Percentiles rank a stretch among this genome's conserved stretches.
Evolutionary conservation across 2,797 vertebrate species (phyloP).

Genomic region (Morelia viridis): DNA sequence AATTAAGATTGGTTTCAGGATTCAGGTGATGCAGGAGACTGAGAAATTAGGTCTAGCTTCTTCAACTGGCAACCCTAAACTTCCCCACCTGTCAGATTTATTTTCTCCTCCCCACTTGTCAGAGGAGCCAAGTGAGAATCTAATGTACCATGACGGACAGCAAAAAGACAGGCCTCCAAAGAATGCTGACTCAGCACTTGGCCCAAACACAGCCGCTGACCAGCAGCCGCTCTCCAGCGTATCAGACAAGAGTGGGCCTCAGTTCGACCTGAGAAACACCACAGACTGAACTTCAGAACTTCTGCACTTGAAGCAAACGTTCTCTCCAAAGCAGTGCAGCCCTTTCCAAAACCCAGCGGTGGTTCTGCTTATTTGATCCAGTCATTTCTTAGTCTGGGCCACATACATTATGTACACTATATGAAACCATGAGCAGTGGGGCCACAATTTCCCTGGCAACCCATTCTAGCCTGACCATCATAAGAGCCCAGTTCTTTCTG

Average conservation of each 20-base stretch:
- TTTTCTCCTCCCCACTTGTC: not conserved
- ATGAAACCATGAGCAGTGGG: not conserved
- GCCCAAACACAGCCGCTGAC: not conserved
- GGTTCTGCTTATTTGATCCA: not conserved
- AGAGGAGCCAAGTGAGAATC: not conserved
- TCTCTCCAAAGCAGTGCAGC: not conserved
- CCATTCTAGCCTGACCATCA: slow-evolving; percentile 1
- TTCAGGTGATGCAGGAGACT: not conserved
- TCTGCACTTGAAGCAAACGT: not conserved
- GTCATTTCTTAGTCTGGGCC: not conserved
- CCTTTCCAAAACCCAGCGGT: not conserved
- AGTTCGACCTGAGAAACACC: not conserved
- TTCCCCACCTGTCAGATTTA: too few species aligned
- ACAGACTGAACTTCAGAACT: too few species aligned
- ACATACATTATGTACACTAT: not conserved
- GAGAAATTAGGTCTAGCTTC: not conserved
- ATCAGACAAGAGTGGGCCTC: not conserved
- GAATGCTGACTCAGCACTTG: not conserved
- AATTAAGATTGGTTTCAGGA: not conserved
- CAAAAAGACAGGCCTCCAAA: not conserved
- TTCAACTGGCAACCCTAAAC: not conserved
- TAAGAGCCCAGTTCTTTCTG: not conserved
- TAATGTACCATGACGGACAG: not conserved
- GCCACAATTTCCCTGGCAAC: not conserved
- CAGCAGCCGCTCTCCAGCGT: not conserved